phyloP scores from a whole-genome alignment of 2,888 invertebrate genomes.

The Uloborus plumipes region DNA sequence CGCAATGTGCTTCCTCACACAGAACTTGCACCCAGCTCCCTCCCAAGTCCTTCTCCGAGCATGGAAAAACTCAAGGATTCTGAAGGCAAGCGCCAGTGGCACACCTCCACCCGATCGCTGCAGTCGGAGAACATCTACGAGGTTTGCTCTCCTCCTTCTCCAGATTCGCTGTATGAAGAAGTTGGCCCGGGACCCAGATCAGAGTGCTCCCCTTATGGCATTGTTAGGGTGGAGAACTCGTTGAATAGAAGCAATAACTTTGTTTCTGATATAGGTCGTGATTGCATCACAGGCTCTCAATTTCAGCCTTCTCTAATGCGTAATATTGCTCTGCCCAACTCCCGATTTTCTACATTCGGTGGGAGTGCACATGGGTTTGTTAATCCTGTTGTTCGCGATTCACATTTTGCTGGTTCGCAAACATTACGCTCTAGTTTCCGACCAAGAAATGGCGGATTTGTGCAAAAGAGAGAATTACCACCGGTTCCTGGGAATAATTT shows the following conservation, averaged over 20 bases:
- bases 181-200: conserved; percentile 45
- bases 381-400: conserved; percentile 46
- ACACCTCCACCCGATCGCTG: conserved; percentile 43
- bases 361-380: conserved; percentile 59
- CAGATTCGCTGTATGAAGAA: conserved; percentile 60
- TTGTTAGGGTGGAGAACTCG: conserved; percentile 55
- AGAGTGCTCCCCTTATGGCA: conserved; percentile 54
- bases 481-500: conserved; percentile 50
- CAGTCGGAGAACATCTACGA: conserved; percentile 62
- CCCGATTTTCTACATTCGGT: conserved; percentile 55
- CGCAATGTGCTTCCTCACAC: conserved; percentile 59
- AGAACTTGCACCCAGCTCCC: conserved; percentile 59
- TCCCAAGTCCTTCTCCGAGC: conserved; percentile 52
- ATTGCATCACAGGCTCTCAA: conserved; percentile 26
- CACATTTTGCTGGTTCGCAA: conserved; percentile 21
- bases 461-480: conserved; percentile 53
- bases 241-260: conserved; percentile 28
- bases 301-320: conserved; percentile 43
- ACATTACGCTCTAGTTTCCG: conserved; percentile 55
- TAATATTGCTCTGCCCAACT: conserved; percentile 34
- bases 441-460: conserved; percentile 47
- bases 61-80: conserved; percentile 50
- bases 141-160: conserved; percentile 61
- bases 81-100: conserved; percentile 52
- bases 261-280: conserved; percentile 12